Conservation (phyloP, 23 tunicate species). For the Corella eumyota region DNA sequence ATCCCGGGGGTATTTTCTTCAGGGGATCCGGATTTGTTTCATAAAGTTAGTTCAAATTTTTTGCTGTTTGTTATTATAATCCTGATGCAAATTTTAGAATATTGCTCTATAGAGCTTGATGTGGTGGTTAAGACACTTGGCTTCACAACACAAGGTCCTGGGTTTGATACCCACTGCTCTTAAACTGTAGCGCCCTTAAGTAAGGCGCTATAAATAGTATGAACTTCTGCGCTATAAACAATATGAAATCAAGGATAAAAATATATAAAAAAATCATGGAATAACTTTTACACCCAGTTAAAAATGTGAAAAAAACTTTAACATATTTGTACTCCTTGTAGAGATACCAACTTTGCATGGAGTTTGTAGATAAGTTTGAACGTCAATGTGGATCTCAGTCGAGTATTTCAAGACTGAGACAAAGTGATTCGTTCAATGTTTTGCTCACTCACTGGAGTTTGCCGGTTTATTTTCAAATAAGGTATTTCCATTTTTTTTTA, state of each 20-base stretch:
- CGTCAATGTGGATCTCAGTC: slow-evolving; percentile 93
- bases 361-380: slow-evolving; percentile 57
- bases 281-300: background rate
- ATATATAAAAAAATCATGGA: too few species aligned
- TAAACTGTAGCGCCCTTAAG: too few species aligned
- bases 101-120: too few species aligned
- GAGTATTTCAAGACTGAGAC: slow-evolving; percentile 55
- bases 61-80: too few species aligned
- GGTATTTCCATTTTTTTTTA: slow-evolving; percentile 17
- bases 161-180: too few species aligned
- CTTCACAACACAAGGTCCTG: too few species aligned
- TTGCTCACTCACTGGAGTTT: slow-evolving; percentile 76
- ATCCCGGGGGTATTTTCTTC: slow-evolving; percentile 60
- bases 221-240: too few species aligned
- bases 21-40: slow-evolving; percentile 61
- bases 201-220: too few species aligned
- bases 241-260: too few species aligned
- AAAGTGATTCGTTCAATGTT: slow-evolving; percentile 49
- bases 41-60: slow-evolving; percentile 35
- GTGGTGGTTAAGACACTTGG: too few species aligned
- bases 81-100: too few species aligned
- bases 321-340: background rate
- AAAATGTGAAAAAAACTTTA: background rate
- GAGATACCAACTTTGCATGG: slow-evolving; percentile 61
- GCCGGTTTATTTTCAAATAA: slow-evolving; percentile 92